Base-by-base conservation (phyloP, 37 sponge, comb jelly and placozoan genomes). In the Spongia lamella region DNA sequence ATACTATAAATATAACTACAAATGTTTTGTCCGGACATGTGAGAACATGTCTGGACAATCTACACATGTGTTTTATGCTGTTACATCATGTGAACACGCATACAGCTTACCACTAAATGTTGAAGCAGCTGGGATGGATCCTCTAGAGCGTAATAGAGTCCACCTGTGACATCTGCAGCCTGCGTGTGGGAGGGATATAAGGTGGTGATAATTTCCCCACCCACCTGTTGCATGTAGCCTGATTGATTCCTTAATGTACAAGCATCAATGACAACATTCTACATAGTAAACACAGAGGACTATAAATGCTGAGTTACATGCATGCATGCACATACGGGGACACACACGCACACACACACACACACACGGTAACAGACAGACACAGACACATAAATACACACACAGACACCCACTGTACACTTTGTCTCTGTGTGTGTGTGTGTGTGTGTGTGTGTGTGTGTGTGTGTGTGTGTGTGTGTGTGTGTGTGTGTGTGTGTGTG, bases 141-240 rank as follows among this genome's bases (percentile, higher is more conserved):
- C 22, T 72, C 72, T 6, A 88, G 65, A 61, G 59, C 72, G 20
- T 90, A 25, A 50, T 96, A 96, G 1, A 87, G 69, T 15, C 94
- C 97, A 56, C 94, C 84, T 20, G 97, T 92, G 37, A 96, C 79
- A 55, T 96, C 97, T 29, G 90, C 84, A 13, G 94, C 97, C 85
- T 92, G 52, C 1, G 11, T 6, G 5, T 36, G 16, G 63, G 20
- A 40, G 0, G 52, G 2, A 70, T 14, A 35, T 67, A 5, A 7
- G 73, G 17, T 55, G 35, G 11, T 16, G 30, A 25, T 24, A 56
- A 16, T 13, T 59, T 19, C 38, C 7, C 1, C 19, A 66, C 76
- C 6, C 14, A 92, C 93, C 71, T 96, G 97, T 69, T 96, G 94
- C 21, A 96, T 65, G 66, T 85, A 96, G 13, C 94, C 81, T 0